A percentile compares a stretch with the other conserved stretches of the same genome.
phyloP scores from a whole-genome alignment of 2,888 invertebrate genomes.

The Leptinotarsa rubiginosa region DNA sequence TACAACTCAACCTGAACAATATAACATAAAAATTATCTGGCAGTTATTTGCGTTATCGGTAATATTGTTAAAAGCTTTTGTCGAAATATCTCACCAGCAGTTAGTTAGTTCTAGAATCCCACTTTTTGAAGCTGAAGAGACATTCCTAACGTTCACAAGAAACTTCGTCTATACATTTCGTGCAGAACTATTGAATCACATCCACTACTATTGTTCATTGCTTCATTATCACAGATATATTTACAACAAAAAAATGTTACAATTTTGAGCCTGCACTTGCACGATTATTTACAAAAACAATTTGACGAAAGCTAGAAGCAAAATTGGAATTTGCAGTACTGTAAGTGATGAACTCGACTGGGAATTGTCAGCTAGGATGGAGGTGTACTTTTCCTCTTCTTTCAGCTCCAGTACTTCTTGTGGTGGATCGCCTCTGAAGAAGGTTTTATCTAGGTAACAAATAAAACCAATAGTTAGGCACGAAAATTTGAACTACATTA shows the following conservation, averaged over 20 bases:
- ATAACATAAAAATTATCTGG: neutral
- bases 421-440: slow-evolving; percentile 39
- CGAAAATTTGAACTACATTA: neutral
- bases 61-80: slow-evolving; percentile 8
- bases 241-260: slow-evolving; percentile 47
- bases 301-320: slow-evolving; percentile 40
- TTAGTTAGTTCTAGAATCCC: neutral
- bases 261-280: slow-evolving; percentile 50
- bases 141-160: neutral
- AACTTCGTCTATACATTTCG: neutral
- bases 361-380: slow-evolving; percentile 60
- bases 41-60: slow-evolving; percentile 11
- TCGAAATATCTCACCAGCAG: neutral
- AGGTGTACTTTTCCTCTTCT: slow-evolving; percentile 61
- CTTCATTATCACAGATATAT: slow-evolving; percentile 55
- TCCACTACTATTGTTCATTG: slow-evolving; percentile 32
- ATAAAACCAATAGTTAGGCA: slow-evolving; percentile 6
- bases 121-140: neutral
- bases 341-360: slow-evolving; percentile 41
- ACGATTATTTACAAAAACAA: slow-evolving; percentile 53
- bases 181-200: slow-evolving; percentile 29
- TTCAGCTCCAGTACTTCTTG: slow-evolving; percentile 50
- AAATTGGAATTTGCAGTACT: slow-evolving; percentile 35
- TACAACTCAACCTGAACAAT: neutral
- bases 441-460: slow-evolving; percentile 41